A percentile compares a stretch with the other conserved stretches of the same genome.
These are phyloP conservation scores for Euproctis similis DNA, from an alignment of 2,888 invertebrate species.

Conservation along the genomic window DNA sequence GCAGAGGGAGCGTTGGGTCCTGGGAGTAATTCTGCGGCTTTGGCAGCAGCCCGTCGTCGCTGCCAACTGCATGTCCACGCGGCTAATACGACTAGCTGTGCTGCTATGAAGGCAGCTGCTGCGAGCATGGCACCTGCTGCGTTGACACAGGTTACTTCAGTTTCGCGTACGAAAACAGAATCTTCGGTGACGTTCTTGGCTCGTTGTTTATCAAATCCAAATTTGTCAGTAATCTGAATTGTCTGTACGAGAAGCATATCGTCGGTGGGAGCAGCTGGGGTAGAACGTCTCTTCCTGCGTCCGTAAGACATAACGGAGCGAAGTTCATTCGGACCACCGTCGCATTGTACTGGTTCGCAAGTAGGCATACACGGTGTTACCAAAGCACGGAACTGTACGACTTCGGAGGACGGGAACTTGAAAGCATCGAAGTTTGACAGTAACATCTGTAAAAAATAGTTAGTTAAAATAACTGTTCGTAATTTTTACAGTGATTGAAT, in stretches of 20 bases:
- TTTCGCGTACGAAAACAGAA: constrained; percentile 82
- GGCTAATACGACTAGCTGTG: constrained; percentile 89
- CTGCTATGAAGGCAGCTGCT: constrained; percentile 88
- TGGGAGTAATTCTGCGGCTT: constrained; percentile 80
- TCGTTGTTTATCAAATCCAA: constrained; percentile 85
- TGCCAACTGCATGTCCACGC: constrained; percentile 94
- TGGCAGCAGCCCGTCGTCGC: constrained; percentile 81
- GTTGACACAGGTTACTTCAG: constrained; percentile 81
- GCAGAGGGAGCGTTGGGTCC: constrained; percentile 75
- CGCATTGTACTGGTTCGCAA: constrained; percentile 94
- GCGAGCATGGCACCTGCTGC: constrained; percentile 88
- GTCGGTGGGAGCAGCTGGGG: constrained; percentile 77
- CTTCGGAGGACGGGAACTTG: constrained; percentile 96
- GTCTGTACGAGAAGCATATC: constrained; percentile 92
- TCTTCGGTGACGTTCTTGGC: constrained; percentile 80
- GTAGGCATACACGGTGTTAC: constrained; percentile 96
- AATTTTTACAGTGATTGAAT: too few species aligned
- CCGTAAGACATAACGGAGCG: constrained; percentile 90
- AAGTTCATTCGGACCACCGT: constrained; percentile 88
- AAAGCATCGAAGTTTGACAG: constrained; percentile 96
- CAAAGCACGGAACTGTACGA: constrained; percentile 95
- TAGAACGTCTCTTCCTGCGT: constrained; percentile 84
- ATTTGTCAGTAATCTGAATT: constrained; percentile 94
- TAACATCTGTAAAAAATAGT: constrained; percentile 81
- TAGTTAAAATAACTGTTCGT: too few species aligned